These are phyloP conservation scores for Bujurquina vittata DNA, from an alignment of 2,113 vertebrate genomes.

Conservation along the genomic window DNA sequence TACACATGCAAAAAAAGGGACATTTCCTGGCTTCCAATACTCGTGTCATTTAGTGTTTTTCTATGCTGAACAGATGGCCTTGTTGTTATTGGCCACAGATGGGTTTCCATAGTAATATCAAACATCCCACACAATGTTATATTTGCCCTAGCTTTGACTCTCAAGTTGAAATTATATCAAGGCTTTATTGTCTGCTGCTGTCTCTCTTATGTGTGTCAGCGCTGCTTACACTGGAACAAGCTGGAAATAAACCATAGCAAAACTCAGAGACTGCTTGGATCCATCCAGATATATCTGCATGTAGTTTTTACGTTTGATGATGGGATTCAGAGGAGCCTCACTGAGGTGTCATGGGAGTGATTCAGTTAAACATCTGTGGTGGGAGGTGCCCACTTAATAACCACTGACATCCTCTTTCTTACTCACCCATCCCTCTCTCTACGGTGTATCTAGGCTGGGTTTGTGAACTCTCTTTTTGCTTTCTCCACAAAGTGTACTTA, in stretches of 20 bases:
- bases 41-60: background rate
- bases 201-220: conserved; percentile 45
- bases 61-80: conserved; percentile 67
- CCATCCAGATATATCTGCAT: conserved; percentile 14
- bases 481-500: background rate
- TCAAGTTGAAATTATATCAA: conserved; percentile 56
- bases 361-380: conserved; percentile 61
- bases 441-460: background rate
- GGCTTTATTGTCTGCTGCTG: conserved; percentile 55
- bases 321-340: conserved; percentile 36
- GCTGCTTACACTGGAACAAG: conserved; percentile 50
- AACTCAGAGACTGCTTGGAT: conserved; percentile 12
- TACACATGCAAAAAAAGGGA: background rate
- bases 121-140: conserved; percentile 70
- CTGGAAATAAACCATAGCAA: conserved; percentile 23
- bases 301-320: conserved; percentile 46
- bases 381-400: conserved; percentile 58
- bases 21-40: conserved; percentile 8
- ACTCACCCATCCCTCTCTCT: conserved; percentile 6
- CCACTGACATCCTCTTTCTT: conserved; percentile 24
- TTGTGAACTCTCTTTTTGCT: background rate
- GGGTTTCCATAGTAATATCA: conserved; percentile 69
- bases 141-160: conserved; percentile 64
- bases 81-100: conserved; percentile 75
- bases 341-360: conserved; percentile 46